These are phyloP conservation scores for Scaptomyza cyrtandrae DNA, from an alignment of 2,888 invertebrate genomes.

Conservation along the genomic window DNA sequence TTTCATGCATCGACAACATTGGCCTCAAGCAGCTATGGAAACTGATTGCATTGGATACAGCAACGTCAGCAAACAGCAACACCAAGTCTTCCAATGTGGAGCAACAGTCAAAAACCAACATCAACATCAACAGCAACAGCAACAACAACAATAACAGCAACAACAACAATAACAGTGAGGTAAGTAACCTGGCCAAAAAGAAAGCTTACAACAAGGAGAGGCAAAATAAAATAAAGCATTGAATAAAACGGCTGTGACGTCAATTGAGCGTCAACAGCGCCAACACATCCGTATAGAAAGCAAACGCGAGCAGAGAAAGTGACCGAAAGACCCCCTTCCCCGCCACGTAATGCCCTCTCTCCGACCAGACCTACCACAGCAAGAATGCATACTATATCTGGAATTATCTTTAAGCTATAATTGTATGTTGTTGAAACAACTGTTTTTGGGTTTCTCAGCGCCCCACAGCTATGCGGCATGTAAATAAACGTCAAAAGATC, in stretches of 20 bases:
- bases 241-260: constrained; percentile 55
- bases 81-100: constrained; percentile 50
- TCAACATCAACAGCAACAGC: constrained; percentile 32
- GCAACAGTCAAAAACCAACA: constrained; percentile 52
- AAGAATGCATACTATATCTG: no score
- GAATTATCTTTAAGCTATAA: constrained; percentile 37
- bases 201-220: constrained; percentile 40
- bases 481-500: constrained; percentile 22
- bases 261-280: constrained; percentile 54
- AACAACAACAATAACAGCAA: constrained; percentile 63
- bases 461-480: constrained; percentile 40
- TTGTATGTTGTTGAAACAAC: constrained; percentile 66
- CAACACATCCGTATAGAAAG: constrained; percentile 73
- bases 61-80: constrained; percentile 32
- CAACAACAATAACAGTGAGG: constrained; percentile 72
- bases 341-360: constrained; percentile 1
- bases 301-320: constrained; percentile 68
- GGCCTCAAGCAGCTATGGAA: constrained; percentile 84
- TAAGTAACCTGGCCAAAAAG: constrained; percentile 63
- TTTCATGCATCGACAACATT: constrained; percentile 84
- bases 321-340: constrained; percentile 34
- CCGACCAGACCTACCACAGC: constrained; percentile 5
- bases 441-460: constrained; percentile 45
- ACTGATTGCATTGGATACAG: constrained; percentile 83
- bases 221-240: constrained; percentile 24